Evolutionary conservation across 1,140 invertebrate genomes (phyloP), one percentile per base, ranked within the genome.

Genomic region (Drosophila baimaii): DNA sequence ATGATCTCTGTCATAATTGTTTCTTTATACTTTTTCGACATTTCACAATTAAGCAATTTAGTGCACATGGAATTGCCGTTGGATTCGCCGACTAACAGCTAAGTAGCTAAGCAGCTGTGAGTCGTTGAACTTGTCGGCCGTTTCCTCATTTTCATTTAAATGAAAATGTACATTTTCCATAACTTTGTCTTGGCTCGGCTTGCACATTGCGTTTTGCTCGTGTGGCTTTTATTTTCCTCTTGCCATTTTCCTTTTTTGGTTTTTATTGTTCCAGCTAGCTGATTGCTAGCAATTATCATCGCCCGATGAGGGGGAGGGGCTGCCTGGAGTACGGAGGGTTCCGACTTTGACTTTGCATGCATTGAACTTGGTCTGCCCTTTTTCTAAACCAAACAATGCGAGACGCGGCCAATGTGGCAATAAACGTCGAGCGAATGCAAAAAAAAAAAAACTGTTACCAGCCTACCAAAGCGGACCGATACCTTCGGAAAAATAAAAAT

Each of bases 91-190:
- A 35, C 12, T 33, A 13, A 41, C 33, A 35, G 51, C 31, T 35
- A 73, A 56, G 64, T 43, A 46, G 59, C 39, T 13, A 66, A 51
- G 54, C 68, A 39, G 43, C 63, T 25, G 55, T 41, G 43, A 77
- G 83, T 89, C 84, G 72, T 89, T 88, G 80, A 88, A 88, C 83
- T 88, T 88, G 83, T 37, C 62, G 54, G 65, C 56, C 76, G 62
- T 88, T 89, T 89, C 71, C 83, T 83, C 63, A 88, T 88, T 89
- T 88, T 83, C 72, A 74, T 88, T 77, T 54, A 89, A 88, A 83
- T 83, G 52, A 62, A 77, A 72, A 79, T 70, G 37, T 17, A 71
- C 75, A 81, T 79, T 83, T 86, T 76, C 63, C 82, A 81, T 79
- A 77, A 72, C 51, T 66, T 76, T 70, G 56, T 57, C 56, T 71